phyloP scores from a whole-genome alignment of 2,888 invertebrate species.

The Zygothrica quintamaculata region DNA sequence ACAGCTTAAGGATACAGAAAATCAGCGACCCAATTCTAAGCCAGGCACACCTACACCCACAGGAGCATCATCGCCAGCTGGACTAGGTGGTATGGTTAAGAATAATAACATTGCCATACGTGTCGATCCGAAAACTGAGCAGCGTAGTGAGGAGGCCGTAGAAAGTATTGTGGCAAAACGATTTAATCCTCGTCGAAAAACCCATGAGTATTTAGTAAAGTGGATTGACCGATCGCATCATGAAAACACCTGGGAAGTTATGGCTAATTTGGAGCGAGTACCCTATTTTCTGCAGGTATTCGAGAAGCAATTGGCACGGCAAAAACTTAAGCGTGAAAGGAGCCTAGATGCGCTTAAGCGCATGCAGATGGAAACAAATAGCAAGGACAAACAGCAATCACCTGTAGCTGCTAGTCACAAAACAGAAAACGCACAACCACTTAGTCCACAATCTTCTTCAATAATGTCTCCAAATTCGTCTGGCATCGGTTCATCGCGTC shows the following conservation, averaged over 20 bases:
- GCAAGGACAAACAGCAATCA: constrained; percentile 31
- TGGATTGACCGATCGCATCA: constrained; percentile 93
- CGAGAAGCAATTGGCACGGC: constrained; percentile 90
- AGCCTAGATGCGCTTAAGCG: constrained; percentile 60
- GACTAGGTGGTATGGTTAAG: constrained; percentile 34
- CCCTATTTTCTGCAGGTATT: constrained; percentile 91
- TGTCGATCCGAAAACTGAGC: constrained; percentile 61
- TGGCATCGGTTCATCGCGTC: constrained; percentile 77
- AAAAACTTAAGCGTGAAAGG: constrained; percentile 88
- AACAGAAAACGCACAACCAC: constrained; percentile 51
- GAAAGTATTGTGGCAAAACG: constrained; percentile 94
- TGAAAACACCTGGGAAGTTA: constrained; percentile 94
- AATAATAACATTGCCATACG: constrained; percentile 80
- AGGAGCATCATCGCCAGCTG: constrained; percentile 9
- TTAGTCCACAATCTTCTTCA: constrained; percentile 54
- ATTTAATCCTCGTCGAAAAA: constrained; percentile 91
- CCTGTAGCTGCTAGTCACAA: constrained; percentile 15
- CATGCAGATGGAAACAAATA: constrained; percentile 43
- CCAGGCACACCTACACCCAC: constrained; percentile 57
- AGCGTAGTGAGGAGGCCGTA: constrained; percentile 88
- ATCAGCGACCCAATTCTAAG: constrained; percentile 69
- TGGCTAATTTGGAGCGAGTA: constrained; percentile 90
- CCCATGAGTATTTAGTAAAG: constrained; percentile 93
- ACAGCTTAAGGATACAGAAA: constrained; percentile 73
- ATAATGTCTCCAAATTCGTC: constrained; percentile 81